phyloP scores from a whole-genome alignment of 1,140 invertebrate species.

The Oppia nitens region DNA sequence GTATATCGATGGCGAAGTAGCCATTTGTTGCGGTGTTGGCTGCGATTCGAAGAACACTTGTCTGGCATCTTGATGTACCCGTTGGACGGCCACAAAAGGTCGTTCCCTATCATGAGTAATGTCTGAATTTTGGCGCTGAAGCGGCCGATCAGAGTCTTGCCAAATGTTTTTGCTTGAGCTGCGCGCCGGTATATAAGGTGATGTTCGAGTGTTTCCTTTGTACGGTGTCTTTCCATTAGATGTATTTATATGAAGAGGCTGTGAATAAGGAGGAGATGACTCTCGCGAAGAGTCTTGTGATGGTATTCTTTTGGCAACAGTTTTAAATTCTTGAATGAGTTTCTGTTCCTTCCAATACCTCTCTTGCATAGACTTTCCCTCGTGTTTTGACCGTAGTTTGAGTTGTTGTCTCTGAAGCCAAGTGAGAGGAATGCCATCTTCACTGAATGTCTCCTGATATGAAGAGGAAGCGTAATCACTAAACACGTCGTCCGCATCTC shows the following conservation, averaged over 20 bases:
- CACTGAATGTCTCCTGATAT: conserved; percentile 18
- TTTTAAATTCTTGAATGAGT: conserved; percentile 28
- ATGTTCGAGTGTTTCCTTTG: neutral
- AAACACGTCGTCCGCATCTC: neutral
- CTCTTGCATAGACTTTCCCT: conserved; percentile 21
- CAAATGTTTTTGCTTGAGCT: conserved; percentile 4
- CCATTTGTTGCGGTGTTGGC: conserved; percentile 15
- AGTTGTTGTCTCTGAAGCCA: conserved; percentile 32
- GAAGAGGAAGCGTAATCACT: conserved; percentile 12
- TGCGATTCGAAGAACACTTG: conserved; percentile 14
- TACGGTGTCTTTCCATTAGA: neutral
- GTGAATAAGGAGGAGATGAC: neutral
- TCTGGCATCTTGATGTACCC: conserved; percentile 38
- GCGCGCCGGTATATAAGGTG: conserved; percentile 13
- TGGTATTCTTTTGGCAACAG: conserved; percentile 1
- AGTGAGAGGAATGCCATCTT: conserved; percentile 20
- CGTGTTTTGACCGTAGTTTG: conserved; percentile 26
- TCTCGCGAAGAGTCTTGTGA: neutral
- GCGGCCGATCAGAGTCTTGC: conserved; percentile 7
- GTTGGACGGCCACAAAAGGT: conserved; percentile 43
- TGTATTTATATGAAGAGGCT: neutral
- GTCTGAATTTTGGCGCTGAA: conserved; percentile 31
- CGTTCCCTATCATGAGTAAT: conserved; percentile 37
- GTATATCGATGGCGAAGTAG: conserved; percentile 15
- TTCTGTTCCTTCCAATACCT: conserved; percentile 27